Base-by-base conservation (phyloP, 2,888 invertebrate species). In the Epicampocera succincta region DNA sequence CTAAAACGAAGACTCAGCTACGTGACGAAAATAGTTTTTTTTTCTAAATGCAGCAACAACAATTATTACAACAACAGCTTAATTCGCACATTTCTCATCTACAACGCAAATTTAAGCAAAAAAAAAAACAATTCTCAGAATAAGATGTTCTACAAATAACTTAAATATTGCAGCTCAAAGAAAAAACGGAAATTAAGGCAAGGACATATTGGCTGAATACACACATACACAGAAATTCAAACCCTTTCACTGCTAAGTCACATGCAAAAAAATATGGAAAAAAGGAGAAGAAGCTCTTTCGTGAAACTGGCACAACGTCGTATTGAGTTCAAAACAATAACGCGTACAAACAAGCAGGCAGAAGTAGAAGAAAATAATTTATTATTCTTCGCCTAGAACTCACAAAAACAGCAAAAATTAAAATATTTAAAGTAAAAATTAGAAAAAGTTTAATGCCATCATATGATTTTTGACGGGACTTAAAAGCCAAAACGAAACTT, bases 311-410 rank as follows among this genome's bases (percentile, higher is more conserved):
- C 11, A 56, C 54, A 56, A 56, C 54, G 54, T 56, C 54, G 4
- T 56, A 56, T 56, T 33, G 54, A 56, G 54, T 17, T 17, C 54
- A 56, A 8, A 33, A 56, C 33, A 56, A 56, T 17, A 33, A 33
- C 29, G n/a, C 52, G 29, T 52, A n/a, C 52, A 54, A 25, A 52
- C 52, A 4, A 25, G 25, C 50, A 50, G 15, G 15, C 54, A 33
- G 15, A 17, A 56, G 17, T 33, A 33, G 11, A 56, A 17, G 12
- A 17, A 33, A 33, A 56, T 56, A 56, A 56, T 56, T 56, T 33
- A 56, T 56, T 33, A 56, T 56, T 56, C 54, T 33, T 11, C 33
- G 15, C 33, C 17, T n/a, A 56, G 33, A 33, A 15, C 33, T 56
- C 33, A 33, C 33, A 33, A 54, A n/a, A 54, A 33, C 9, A 15